Conservation (phyloP, 92 coral and sea anemone species). For the Zoanthus gigantus region DNA sequence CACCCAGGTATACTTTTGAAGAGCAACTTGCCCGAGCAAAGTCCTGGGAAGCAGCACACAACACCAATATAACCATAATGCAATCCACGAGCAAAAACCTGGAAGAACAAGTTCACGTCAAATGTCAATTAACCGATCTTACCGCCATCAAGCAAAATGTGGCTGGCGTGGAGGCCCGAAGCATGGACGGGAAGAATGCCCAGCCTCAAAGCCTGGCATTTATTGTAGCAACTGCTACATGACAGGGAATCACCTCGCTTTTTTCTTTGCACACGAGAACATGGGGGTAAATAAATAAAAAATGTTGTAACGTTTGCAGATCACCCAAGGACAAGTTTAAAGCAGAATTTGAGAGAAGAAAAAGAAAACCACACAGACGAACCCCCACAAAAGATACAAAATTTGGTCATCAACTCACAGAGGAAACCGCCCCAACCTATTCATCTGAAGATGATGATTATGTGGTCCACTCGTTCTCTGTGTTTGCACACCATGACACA, state of each 20-base stretch:
- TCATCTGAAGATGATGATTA: constrained; percentile 37
- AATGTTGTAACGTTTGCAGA: constrained; percentile 33
- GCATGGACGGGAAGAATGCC: constrained; percentile 43
- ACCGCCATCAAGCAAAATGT: constrained; percentile 31
- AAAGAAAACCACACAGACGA: constrained; percentile 22
- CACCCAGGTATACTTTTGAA: constrained; percentile 23
- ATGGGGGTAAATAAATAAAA: no score
- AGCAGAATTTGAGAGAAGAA: constrained; percentile 35
- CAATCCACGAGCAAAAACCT: not conserved
- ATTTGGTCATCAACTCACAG: constrained; percentile 30
- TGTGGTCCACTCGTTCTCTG: constrained; percentile 37
- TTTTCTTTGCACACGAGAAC: no score
- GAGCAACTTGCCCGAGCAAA: constrained; percentile 48
- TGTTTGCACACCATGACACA: constrained; percentile 32
- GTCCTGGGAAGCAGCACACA: constrained; percentile 54
- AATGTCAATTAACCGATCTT: constrained; percentile 25
- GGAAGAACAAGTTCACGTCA: constrained; percentile 38
- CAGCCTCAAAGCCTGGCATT: constrained; percentile 45
- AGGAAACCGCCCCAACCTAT: not conserved
- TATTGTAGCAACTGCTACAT: constrained; percentile 53
- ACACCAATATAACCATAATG: constrained; percentile 38
- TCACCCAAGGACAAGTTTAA: constrained; percentile 55
- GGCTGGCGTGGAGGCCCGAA: constrained; percentile 51
- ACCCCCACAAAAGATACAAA: constrained; percentile 26
- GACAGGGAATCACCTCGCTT: constrained; percentile 22